phyloP scores from a whole-genome alignment of 2,888 invertebrate genomes.

The Cephus pygmeus region DNA sequence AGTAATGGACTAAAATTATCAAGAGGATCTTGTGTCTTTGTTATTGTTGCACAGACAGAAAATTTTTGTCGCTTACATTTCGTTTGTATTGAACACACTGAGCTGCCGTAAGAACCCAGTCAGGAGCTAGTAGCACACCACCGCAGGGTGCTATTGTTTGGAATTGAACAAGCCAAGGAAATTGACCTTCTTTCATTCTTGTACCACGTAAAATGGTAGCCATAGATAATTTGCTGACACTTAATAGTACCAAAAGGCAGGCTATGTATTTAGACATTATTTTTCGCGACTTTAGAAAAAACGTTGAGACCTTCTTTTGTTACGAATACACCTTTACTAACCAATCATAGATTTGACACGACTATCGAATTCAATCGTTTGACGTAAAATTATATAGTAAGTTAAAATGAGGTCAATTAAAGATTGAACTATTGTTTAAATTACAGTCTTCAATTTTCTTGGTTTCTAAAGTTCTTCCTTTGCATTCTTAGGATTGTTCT shows the following conservation, averaged over 20 bases:
- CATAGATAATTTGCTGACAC: conserved; percentile 25
- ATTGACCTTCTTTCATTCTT: conserved; percentile 36
- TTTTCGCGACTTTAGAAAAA: conserved; percentile 8
- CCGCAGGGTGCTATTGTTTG: conserved; percentile 47
- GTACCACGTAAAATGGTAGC: conserved; percentile 30
- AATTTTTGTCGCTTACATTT: conserved; percentile 33
- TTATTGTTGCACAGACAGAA: neutral
- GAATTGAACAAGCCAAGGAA: conserved; percentile 50
- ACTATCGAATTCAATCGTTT: neutral
- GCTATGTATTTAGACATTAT: conserved; percentile 41
- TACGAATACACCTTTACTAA: neutral
- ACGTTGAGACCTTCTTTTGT: neutral
- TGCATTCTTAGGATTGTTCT: conserved; percentile 29
- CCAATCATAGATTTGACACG: neutral
- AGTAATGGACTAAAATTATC: conserved; percentile 37
- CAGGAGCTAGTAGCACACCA: conserved; percentile 43
- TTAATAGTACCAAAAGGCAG: conserved; percentile 29
- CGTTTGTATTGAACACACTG: conserved; percentile 46
- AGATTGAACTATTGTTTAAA: neutral
- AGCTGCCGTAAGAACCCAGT: conserved; percentile 49
- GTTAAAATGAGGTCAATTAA: neutral
- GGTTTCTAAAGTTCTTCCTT: conserved; percentile 37
- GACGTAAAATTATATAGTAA: neutral
- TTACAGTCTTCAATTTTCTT: conserved; percentile 3
- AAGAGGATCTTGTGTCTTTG: neutral